Evolutionary conservation across 2,888 invertebrate species (phyloP), one percentile per base, ranked within the genome.

Genomic region (Nudaria mundana): DNA sequence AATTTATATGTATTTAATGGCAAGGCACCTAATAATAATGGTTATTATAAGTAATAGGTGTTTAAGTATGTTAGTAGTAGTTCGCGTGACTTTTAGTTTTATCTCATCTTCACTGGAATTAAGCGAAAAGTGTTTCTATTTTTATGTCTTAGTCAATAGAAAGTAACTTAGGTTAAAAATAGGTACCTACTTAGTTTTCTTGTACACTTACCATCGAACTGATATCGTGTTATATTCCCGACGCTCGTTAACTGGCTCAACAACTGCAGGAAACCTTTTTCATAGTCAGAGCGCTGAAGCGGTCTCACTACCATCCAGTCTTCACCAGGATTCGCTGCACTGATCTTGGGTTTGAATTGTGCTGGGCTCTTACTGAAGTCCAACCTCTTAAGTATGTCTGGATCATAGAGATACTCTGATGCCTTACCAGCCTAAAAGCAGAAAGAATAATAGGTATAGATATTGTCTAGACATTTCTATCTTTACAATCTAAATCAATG

Each of bases 171-270:
- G n/a, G n/a, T n/a, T n/a, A n/a, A n/a, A n/a, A n/a, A n/a, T n/a
- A n/a, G n/a, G n/a, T n/a, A n/a, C n/a, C n/a, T n/a, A n/a, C n/a
- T n/a, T n/a, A n/a, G n/a, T n/a, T n/a, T n/a, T n/a, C n/a, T n/a
- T n/a, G n/a, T n/a, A n/a, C n/a, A 33, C 91, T 89, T 89, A 97
- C 97, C 93, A 85, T 94, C 89, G 90, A 96, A 98, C 64, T 94
- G 92, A 58, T 94, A 92, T 62, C 92, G 89, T 16, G 92, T 89
- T 13, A 97, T 90, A 76, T 94, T 93, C 44, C 98, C 98, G 11
- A 97, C 96, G 46, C 91, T 90, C 2, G 98, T 98, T 24, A 98
- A 88, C 74, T 98, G 97, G 3, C 93, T 88, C 6, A 98, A 85
- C 33, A 98, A 82, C 59, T 94, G 91, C 37, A 96, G 72, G 68